Conservation (phyloP, 2,113 vertebrate species). For the Stomatorhinus ivindoensis region DNA sequence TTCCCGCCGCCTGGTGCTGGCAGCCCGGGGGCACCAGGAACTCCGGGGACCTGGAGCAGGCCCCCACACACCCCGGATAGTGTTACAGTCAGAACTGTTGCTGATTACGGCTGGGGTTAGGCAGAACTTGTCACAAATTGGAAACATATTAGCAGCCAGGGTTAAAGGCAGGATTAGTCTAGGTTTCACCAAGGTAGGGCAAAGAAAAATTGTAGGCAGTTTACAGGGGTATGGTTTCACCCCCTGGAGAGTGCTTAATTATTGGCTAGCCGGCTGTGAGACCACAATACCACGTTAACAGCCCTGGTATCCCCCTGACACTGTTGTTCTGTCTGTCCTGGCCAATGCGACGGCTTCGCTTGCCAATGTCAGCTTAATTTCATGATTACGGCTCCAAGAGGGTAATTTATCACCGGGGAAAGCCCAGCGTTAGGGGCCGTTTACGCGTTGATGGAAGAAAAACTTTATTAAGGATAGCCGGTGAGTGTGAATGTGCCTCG, state of each 20-base stretch:
- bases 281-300: slow-evolving; percentile 20
- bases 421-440: neutral
- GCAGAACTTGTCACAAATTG: slow-evolving; percentile 38
- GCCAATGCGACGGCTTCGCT: slow-evolving; percentile 8
- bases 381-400: slow-evolving; percentile 15
- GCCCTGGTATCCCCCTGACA: slow-evolving; percentile 12
- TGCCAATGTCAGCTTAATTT: slow-evolving; percentile 21
- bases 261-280: slow-evolving; percentile 19
- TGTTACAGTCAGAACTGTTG: slow-evolving; percentile 14
- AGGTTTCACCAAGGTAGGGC: slow-evolving; percentile 13
- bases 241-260: slow-evolving; percentile 21
- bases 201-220: slow-evolving; percentile 14
- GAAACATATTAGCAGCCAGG: slow-evolving; percentile 40
- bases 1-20: no score
- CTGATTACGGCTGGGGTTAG: slow-evolving; percentile 22
- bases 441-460: slow-evolving; percentile 4
- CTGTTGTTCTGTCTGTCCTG: slow-evolving; percentile 6
- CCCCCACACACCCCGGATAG: neutral
- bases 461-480: slow-evolving; percentile 3
- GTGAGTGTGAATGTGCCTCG: neutral
- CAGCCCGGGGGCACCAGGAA: neutral
- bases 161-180: slow-evolving; percentile 16
- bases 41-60: neutral
- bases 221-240: slow-evolving; percentile 13
- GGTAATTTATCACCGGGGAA: slow-evolving; percentile 17